Percentiles rank a stretch among this genome's conserved stretches.
Evolutionary conservation across 2,888 invertebrate genomes (phyloP).

Genomic region (Artemia sinica): DNA sequence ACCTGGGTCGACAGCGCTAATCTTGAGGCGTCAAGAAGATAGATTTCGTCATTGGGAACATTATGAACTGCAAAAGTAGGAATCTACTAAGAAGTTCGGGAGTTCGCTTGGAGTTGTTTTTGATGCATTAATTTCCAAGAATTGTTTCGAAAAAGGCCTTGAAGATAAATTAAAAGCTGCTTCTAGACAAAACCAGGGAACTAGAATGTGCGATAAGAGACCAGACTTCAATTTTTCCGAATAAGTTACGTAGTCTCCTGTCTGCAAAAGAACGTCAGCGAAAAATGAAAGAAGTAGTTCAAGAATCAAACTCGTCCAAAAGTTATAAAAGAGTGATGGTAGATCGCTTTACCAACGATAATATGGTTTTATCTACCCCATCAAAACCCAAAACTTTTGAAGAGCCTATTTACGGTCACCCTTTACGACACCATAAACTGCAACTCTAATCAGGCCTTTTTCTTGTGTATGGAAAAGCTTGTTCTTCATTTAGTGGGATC

Average conservation of each 20-base stretch:
- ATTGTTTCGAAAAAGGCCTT: constrained; percentile 65
- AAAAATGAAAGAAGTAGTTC: constrained; percentile 9
- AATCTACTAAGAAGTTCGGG: constrained; percentile 20
- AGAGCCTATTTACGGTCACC: constrained; percentile 51
- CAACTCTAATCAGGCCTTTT: constrained; percentile 66
- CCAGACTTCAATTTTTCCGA: constrained; percentile 48
- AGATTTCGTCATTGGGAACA: constrained; percentile 22
- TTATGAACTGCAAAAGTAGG: constrained; percentile 19
- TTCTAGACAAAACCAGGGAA: constrained; percentile 53
- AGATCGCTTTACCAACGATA: constrained; percentile 46
- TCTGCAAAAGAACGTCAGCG: background rate
- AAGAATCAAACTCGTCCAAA: background rate
- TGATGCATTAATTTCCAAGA: constrained; percentile 58
- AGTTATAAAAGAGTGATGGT: constrained; percentile 17
- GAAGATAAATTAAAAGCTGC: constrained; percentile 53
- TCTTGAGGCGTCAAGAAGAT: constrained; percentile 11
- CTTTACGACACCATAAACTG: constrained; percentile 60
- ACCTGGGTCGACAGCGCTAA: constrained; percentile 37
- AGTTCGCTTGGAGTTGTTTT: constrained; percentile 55
- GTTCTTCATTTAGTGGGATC: constrained; percentile 55
- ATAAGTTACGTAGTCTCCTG: constrained; percentile 32
- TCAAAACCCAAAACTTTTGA: constrained; percentile 42
- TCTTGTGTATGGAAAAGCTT: constrained; percentile 62
- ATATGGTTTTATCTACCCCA: constrained; percentile 55
- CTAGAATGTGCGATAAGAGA: constrained; percentile 53